Base-by-base conservation (phyloP, 2,797 vertebrate genomes). In the Poecilia gillii region DNA sequence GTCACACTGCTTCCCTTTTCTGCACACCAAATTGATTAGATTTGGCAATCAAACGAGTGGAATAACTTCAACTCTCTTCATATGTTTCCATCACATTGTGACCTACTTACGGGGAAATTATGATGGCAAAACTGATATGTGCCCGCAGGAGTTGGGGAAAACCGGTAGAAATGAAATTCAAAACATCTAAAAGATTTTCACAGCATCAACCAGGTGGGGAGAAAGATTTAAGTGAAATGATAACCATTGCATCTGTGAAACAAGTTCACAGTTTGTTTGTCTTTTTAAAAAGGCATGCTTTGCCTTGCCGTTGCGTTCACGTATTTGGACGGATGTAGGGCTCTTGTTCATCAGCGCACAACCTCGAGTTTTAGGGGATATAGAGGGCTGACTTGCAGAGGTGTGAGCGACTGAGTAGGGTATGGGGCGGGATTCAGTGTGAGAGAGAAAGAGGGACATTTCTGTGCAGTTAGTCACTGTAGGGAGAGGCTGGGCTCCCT, bases 391-490 rank as follows among this genome's bases (percentile, higher is more conserved):
- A 72, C 62, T 45, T 72, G 53, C 45, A 57, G 75, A 28, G 7
- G 43, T 62, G 77, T 16, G 41, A 84, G 84, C 74, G 59, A 55
- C 81, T 72, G 73, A 59, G 66, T 81, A 85, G 85, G 76, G 79
- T 53, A 28, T 76, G 73, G 74, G 85, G 90, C 76, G 70, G 13
- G 79, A 86, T 77, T 88, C 47, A 59, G 59, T 84, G 74, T 75
- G 76, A 70, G 82, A 84, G 76, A 91, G 85, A 93, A 91, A 91
- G 88, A 94, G 93, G 43, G 89, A 95, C 95, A 95, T 96, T 96
- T 94, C 95, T 95, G 91, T 91, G 86, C 91, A 90, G 93, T 96
- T 96, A 96, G 93, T 96, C 95, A 96, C 85, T 81, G 92, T 75
- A 87, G 94, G 95, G 94, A 95, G 95, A 94, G 93, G 93, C 92